Evolutionary conservation across 2,797 vertebrate species (phyloP), one percentile per base, ranked within the genome.

Genomic region (Paratrypauchen microcephalus): DNA sequence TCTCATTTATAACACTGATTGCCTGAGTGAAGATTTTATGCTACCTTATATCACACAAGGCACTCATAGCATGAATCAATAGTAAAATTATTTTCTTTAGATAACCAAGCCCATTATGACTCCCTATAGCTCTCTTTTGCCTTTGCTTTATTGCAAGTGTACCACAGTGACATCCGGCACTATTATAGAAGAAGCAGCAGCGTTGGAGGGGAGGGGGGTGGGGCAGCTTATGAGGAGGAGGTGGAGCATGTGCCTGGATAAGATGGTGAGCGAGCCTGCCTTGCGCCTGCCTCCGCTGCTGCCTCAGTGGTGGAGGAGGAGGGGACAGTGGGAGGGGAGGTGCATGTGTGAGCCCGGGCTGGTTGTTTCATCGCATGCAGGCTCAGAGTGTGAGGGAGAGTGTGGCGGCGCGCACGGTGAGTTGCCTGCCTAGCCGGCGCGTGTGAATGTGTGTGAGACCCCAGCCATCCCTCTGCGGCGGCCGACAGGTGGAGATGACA

Each of bases 401-500:
- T 36, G 58, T 77, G 84, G 80, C 63, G 61, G 82, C 62, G 80
- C 39, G 64, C 82, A 83, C 57, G 32, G 57, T 36, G 28, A 32
- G 57, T 30, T 36, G 57, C 28, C 57, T 19, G 57, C 57, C 57
- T 41, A 41, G 39, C 77, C 83, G 81, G 86, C 59, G 79, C 75
- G 81, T 66, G 72, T 73, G 73, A 79, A 82, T 85, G 88, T 80
- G 87, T 77, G 85, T 78, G 86, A 86, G 86, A 89, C 84, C 86
- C 79, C 83, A 74, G 82, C 74, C 72, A 83, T 85, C 83, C 85
- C 76, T 84, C 79, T 83, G 82, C 81, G 83, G 80, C 82, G n/a
- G 82, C 81, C 85, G 83, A 88, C 87, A 91, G 88, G 90, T 89
- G 87, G 90, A 89, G 86, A 91, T 91, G 89, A 91, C 87, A 91